These are phyloP conservation scores for Liolophura sinensis DNA, from an alignment of 1,140 invertebrate species.

Conservation along the genomic window DNA sequence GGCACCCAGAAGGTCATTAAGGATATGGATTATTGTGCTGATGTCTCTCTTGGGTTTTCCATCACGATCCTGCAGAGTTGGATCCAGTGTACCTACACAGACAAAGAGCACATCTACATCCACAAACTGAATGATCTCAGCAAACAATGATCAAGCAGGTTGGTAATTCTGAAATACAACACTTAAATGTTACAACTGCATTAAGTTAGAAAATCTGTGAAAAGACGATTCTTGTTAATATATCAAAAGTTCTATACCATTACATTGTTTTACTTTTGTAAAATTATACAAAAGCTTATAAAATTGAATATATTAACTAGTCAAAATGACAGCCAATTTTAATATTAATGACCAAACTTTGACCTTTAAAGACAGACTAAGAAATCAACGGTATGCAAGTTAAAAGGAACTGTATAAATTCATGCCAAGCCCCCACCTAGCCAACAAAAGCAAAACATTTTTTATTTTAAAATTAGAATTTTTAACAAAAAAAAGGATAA, in stretches of 20 bases:
- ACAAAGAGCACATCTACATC: conserved; percentile 12
- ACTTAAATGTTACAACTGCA: not conserved
- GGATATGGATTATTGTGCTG: conserved; percentile 91
- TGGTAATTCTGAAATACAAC: too few species aligned
- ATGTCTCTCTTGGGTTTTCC: conserved; percentile 90
- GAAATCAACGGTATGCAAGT: not conserved
- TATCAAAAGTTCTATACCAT: not conserved
- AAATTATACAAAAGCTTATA: not conserved
- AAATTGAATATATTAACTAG: not conserved
- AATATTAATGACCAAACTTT: too few species aligned
- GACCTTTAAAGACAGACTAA: not conserved
- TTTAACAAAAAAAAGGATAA: too few species aligned
- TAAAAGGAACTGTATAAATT: not conserved
- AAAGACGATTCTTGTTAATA: not conserved
- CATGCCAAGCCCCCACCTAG: too few species aligned
- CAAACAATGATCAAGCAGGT: not conserved
- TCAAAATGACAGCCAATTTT: not conserved
- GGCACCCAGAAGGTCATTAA: conserved; percentile 90
- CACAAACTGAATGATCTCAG: not conserved
- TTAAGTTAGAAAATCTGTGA: not conserved
- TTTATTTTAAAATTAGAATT: too few species aligned
- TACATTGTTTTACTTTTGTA: not conserved
- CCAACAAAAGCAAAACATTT: too few species aligned
- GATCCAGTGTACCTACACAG: conserved; percentile 86
- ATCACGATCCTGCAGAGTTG: conserved; percentile 87